Conservation (phyloP, 1,140 invertebrate genomes). For the Phthorimaea operculella region DNA sequence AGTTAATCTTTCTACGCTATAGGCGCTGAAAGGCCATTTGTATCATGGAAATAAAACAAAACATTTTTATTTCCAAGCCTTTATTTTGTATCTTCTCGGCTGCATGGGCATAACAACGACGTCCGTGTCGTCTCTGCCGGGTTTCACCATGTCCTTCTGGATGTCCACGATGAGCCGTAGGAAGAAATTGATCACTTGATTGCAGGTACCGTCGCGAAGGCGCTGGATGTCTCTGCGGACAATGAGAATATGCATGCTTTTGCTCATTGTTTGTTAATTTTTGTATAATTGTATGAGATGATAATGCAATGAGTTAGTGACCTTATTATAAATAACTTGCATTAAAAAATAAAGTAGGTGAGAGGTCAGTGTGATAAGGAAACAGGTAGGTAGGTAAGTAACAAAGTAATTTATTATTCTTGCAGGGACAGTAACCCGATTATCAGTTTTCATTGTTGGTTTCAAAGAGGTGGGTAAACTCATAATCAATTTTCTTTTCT, state of each 20-base stretch:
- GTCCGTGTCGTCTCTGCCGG: conserved; percentile 46
- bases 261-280: too few relatives aligned
- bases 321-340: too few relatives aligned
- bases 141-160: conserved; percentile 48
- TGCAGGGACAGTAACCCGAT: too few relatives aligned
- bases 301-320: too few relatives aligned
- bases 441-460: too few relatives aligned
- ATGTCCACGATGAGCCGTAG: conserved; percentile 46
- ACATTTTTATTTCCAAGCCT: conserved; percentile 44
- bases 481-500: too few relatives aligned
- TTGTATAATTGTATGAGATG: too few relatives aligned
- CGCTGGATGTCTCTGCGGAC: conserved; percentile 29
- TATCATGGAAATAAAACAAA: conserved; percentile 1
- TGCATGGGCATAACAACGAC: conserved; percentile 33
- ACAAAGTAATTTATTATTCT: too few relatives aligned
- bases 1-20: not conserved
- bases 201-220: conserved; percentile 49
- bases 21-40: not conserved
- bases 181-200: conserved; percentile 50
- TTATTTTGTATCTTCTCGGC: conserved; percentile 41
- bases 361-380: too few relatives aligned
- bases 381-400: too few relatives aligned
- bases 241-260: not conserved
- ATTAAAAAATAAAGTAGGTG: too few relatives aligned
- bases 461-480: too few relatives aligned